Conservation (phyloP, 1,140 invertebrate species). For the Drosophila baimaii region DNA sequence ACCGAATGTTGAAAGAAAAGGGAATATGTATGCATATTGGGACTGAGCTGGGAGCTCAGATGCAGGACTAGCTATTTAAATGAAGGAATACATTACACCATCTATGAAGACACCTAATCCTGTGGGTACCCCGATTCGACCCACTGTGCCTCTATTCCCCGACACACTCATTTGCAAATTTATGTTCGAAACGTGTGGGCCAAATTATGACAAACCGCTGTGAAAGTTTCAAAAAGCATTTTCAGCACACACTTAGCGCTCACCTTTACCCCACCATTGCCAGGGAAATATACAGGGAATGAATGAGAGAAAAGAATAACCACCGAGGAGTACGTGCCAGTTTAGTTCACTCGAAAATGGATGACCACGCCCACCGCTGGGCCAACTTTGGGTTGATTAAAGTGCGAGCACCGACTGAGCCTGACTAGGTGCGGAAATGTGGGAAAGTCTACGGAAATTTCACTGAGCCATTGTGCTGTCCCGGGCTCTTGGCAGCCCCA, state of each 20-base stretch:
- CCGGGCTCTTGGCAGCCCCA: conserved; percentile 9
- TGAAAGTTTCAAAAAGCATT: conserved; percentile 74
- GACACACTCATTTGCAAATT: conserved; percentile 54
- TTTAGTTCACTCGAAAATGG: conserved; percentile 37
- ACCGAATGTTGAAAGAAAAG: background rate
- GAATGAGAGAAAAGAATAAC: conserved; percentile 16
- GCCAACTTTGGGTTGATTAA: conserved; percentile 45
- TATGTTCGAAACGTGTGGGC: conserved; percentile 68
- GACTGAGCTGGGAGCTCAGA: no score
- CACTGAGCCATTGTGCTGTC: conserved; percentile 15
- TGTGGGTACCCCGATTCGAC: no score
- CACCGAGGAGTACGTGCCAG: conserved; percentile 31
- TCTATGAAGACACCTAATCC: background rate
- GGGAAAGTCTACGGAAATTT: conserved; percentile 15
- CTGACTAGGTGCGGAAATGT: conserved; percentile 16
- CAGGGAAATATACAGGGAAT: background rate
- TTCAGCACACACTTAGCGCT: conserved; percentile 59
- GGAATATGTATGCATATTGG: no score
- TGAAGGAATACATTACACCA: no score
- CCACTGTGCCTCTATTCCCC: conserved; percentile 29
- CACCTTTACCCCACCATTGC: conserved; percentile 26
- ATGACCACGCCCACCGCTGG: conserved; percentile 37
- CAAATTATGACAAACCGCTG: conserved; percentile 73
- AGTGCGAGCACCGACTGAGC: conserved; percentile 29
- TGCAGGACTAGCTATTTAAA: background rate